These are phyloP conservation scores for Staurois parvus DNA, from an alignment of 2,797 vertebrate species.

Conservation along the genomic window DNA sequence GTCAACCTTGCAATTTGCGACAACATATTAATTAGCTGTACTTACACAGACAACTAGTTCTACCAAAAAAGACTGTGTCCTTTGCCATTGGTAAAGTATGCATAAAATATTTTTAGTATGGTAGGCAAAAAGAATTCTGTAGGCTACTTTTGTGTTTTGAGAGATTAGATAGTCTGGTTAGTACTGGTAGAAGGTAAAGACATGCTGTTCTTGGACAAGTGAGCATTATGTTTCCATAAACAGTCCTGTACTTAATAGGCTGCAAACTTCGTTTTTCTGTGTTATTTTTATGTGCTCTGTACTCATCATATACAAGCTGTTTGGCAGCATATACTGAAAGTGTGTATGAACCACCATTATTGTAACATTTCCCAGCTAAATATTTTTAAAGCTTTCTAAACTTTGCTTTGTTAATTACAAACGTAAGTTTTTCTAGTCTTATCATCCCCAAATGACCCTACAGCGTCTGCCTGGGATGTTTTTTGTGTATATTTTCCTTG, in stretches of 20 bases:
- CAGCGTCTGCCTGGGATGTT: not conserved
- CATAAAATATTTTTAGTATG: not conserved
- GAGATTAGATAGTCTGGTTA: not conserved
- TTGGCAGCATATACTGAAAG: constrained; percentile 19
- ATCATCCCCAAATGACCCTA: constrained; percentile 12
- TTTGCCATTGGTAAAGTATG: not conserved
- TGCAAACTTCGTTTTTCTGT: not conserved
- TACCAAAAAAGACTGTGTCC: not conserved
- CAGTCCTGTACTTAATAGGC: not conserved
- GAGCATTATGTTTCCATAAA: constrained; percentile 31
- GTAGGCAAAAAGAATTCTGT: not conserved
- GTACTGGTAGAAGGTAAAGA: not conserved
- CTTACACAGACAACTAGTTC: not conserved
- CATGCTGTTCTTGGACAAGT: constrained; percentile 20
- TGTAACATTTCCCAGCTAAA: constrained; percentile 32
- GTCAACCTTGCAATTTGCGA: too few relatives aligned
- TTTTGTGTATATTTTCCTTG: not conserved
- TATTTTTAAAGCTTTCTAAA: constrained; percentile 39
- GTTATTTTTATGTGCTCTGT: constrained; percentile 8
- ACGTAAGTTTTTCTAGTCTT: not conserved
- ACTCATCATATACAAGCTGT: constrained; percentile 15
- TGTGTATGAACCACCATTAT: constrained; percentile 3
- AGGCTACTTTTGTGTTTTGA: constrained; percentile 3
- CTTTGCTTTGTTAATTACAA: constrained; percentile 14
- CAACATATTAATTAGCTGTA: not conserved